phyloP scores from a whole-genome alignment of 2,797 vertebrate genomes.

The Cossypha dichroa region DNA sequence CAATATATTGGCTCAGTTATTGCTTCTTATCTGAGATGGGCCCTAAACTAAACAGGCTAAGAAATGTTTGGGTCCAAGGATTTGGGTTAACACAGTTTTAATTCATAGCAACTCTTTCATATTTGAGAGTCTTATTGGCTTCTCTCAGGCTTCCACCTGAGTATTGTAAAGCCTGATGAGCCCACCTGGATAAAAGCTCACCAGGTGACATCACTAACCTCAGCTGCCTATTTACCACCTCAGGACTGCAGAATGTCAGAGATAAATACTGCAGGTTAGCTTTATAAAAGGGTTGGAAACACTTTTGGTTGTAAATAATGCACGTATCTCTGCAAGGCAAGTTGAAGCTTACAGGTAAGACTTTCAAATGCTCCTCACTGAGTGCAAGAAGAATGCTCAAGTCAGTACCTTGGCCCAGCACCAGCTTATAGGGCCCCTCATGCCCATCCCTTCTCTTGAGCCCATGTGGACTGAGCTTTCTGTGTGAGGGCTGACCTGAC shows the following conservation, averaged over 20 bases:
- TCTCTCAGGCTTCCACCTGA: neutral
- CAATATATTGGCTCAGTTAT: neutral
- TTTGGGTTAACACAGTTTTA: neutral
- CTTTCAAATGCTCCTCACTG: neutral
- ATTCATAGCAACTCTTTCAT: neutral
- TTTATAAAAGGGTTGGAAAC: neutral
- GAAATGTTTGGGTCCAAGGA: neutral
- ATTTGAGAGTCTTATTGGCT: neutral
- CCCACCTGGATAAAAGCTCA: neutral
- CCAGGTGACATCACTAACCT: neutral
- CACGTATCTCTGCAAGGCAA: neutral
- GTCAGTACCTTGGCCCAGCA: neutral
- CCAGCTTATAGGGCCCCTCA: neutral
- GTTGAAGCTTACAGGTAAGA: neutral
- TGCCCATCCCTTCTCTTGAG: neutral
- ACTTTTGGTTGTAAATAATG: neutral
- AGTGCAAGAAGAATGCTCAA: neutral
- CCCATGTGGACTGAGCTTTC: fast-evolving
- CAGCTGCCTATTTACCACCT: neutral
- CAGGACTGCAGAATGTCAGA: neutral
- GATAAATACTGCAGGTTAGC: neutral
- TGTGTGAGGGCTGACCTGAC: neutral
- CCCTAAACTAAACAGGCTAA: neutral
- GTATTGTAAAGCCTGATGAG: neutral
- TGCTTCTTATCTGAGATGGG: neutral